A percentile compares a stretch with the other conserved stretches of the same genome.
Conservation (phyloP, 53 echinoderm and acorn worm species). For the Antedon mediterranea region DNA sequence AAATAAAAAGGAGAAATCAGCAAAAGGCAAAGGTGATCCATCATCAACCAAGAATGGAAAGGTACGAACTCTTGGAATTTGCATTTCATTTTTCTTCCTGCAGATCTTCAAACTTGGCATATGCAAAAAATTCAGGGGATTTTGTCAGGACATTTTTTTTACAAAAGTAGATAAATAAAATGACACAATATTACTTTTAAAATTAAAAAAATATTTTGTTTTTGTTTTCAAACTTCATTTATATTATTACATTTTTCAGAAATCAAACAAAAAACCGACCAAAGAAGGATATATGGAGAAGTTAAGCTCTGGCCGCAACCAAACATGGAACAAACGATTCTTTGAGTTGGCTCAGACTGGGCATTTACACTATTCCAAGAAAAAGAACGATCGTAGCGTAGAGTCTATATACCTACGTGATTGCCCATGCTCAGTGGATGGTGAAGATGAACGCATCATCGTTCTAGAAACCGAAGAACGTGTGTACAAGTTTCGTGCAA, state of each 20-base stretch:
- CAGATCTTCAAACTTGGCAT: too few species aligned
- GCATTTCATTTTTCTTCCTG: too few species aligned
- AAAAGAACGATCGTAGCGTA: conserved; percentile 91
- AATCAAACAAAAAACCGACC: conserved; percentile 49
- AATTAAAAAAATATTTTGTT: too few species aligned
- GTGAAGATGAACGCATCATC: conserved; percentile 78
- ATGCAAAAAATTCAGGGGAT: too few species aligned
- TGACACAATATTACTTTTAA: too few species aligned
- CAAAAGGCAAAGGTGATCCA: not conserved
- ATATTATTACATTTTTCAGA: not conserved
- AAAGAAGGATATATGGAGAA: conserved; percentile 96
- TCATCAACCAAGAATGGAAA: not conserved
- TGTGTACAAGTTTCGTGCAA: conserved; percentile 64
- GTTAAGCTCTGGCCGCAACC: conserved; percentile 57
- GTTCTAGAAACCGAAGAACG: conserved; percentile 72
- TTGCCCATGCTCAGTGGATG: conserved; percentile 45
- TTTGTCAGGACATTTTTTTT: too few species aligned
- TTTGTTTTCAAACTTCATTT: not conserved
- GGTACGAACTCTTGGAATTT: not conserved
- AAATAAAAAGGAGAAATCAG: not conserved
- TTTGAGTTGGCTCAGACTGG: conserved; percentile 91
- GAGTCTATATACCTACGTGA: conserved; percentile 90
- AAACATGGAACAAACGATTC: conserved; percentile 95
- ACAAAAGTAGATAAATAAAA: too few species aligned
- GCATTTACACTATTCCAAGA: conserved; percentile 93